These are phyloP conservation scores for Zaprionus capensis DNA, from an alignment of 1,140 invertebrate species.

Conservation along the genomic window DNA sequence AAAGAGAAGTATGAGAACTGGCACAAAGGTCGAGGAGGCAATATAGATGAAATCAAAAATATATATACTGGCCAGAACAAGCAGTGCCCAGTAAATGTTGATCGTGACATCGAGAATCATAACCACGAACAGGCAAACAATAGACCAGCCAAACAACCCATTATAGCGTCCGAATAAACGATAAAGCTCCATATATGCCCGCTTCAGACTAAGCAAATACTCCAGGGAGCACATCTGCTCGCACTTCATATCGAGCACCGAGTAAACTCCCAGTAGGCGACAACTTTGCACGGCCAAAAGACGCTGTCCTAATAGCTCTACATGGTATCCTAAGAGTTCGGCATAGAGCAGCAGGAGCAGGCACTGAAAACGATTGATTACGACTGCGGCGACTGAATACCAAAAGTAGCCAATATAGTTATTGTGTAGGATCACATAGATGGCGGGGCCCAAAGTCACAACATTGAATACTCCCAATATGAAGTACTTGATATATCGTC, in stretches of 20 bases:
- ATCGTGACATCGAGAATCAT: constrained; percentile 66
- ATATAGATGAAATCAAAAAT: constrained; percentile 38
- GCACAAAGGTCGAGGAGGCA: constrained; percentile 30
- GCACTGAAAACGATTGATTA: constrained; percentile 55
- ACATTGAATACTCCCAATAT: constrained; percentile 33
- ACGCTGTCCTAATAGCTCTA: constrained; percentile 36
- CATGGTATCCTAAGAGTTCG: constrained; percentile 55
- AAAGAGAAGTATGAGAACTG: constrained; percentile 40
- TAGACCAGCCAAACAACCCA: constrained; percentile 59
- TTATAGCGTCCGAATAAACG: constrained; percentile 50
- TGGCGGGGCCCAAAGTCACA: neutral
- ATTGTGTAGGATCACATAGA: constrained; percentile 13
- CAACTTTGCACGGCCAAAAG: constrained; percentile 40
- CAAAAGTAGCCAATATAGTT: constrained; percentile 55
- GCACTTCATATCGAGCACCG: constrained; percentile 44
- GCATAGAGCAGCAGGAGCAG: constrained; percentile 61
- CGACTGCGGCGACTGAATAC: constrained; percentile 43
- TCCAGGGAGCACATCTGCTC: constrained; percentile 60
- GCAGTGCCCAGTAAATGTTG: constrained; percentile 64
- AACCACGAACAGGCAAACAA: constrained; percentile 63
- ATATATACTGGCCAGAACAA: constrained; percentile 49
- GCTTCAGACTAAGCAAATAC: constrained; percentile 55
- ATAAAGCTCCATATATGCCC: constrained; percentile 61
- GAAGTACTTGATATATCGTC: constrained; percentile 42
- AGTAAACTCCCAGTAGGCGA: constrained; percentile 25